Conservation (phyloP, 2,888 invertebrate genomes). For the Teinopalpus imperialis region DNA sequence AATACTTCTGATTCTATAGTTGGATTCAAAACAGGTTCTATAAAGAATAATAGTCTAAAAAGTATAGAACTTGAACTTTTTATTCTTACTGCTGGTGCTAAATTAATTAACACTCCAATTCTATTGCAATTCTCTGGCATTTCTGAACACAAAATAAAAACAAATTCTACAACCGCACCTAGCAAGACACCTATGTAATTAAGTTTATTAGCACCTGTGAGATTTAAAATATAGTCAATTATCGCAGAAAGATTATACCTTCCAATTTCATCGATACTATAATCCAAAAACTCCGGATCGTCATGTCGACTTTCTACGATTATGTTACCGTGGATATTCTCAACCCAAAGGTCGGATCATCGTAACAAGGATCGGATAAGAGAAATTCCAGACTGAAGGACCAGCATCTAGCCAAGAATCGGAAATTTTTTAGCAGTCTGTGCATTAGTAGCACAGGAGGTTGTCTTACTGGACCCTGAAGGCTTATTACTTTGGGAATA, state of each 20-base stretch:
- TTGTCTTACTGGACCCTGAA: slow-evolving; percentile 23
- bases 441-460: slow-evolving; percentile 53
- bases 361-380: slow-evolving; percentile 80
- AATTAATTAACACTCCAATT: slow-evolving; percentile 34
- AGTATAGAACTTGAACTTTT: slow-evolving; percentile 3
- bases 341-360: slow-evolving; percentile 68
- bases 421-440: slow-evolving; percentile 52
- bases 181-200: slow-evolving; percentile 87
- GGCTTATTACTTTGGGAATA: slow-evolving; percentile 31
- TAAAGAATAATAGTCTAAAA: slow-evolving; percentile 2
- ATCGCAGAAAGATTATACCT: slow-evolving; percentile 86
- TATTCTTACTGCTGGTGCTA: background rate
- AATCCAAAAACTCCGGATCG: slow-evolving; percentile 76
- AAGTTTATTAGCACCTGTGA: slow-evolving; percentile 76
- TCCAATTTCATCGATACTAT: slow-evolving; percentile 85
- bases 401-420: slow-evolving; percentile 51
- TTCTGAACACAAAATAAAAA: slow-evolving; percentile 78
- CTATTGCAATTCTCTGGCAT: slow-evolving; percentile 75
- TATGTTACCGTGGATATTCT: slow-evolving; percentile 83
- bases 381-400: slow-evolving; percentile 41
- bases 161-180: slow-evolving; percentile 83
- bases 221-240: slow-evolving; percentile 53
- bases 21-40: slow-evolving; percentile 4
- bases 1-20: background rate
- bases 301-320: slow-evolving; percentile 76